Base-by-base conservation (phyloP, 2,113 vertebrate genomes). In the Antigone vipio region DNA sequence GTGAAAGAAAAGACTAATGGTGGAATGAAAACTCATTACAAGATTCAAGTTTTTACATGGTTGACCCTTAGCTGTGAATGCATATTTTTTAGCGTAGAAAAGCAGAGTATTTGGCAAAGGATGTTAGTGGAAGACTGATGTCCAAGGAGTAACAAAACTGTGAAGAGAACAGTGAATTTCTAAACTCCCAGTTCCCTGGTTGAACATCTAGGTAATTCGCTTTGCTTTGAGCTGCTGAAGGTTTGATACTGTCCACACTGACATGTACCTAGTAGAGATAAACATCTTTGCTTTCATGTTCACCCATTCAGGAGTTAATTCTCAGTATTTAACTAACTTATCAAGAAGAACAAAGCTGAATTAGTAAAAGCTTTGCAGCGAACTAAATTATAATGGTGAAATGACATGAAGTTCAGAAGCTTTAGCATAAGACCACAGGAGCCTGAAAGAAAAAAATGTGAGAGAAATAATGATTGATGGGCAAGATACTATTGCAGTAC, bases 381-480 rank as follows among this genome's bases (percentile, higher is more conserved):
- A 44, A 58, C 38, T 82, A 79, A 94, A 79, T 79, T 22, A 47
- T 55, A 85, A 44, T 55, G 22, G 29, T 76, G 59, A 92, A 89
- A 79, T 62, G 44, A 83, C 40, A 94, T 12, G 14, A 94, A 89
- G 38, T 92, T 96, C 76, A 81, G 71, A 84, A 93, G 80, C 69
- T 89, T 87, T 97, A 71, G 29, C 55, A 90, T 88, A 92, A 95
- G 93, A 88, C 15, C 62, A 76, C 11, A 58, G 4, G 23, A 89
- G 38, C 35, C n/a, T 23, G 59, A 86, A 93, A 95, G 82, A 59
- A 95, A 97, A 91, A 80, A 22, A 29, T 27, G 44, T 82, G 69
- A 87, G 62, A 14, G 86, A 95, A 95, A 93, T 84, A 95, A 52
- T 77, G 91, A 97, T 88, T 8, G 30, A 97, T 94, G 75, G 55